Evolutionary conservation across 1,140 invertebrate genomes (phyloP), one percentile per base, ranked within the genome.

Genomic region (Drosophila persimilis): DNA sequence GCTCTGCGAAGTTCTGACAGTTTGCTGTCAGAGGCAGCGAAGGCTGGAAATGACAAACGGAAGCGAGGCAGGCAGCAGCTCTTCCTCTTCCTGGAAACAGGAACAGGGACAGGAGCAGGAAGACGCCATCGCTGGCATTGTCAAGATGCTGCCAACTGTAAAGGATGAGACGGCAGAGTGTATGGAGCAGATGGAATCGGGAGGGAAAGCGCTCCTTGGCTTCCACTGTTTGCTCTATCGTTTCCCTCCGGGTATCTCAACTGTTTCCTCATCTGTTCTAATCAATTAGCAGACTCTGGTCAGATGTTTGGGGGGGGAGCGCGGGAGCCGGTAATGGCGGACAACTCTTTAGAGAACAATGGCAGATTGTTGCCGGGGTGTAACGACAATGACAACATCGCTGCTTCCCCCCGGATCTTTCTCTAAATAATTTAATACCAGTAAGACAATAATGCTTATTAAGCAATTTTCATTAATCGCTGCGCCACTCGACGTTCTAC

Each of bases 381-480:
- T 39, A 39, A 39, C 35, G 35, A 64, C 39, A 62, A 48, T 50
- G 47, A 52, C 45, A 52, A 41, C 53, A 24, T 20, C 44, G 55
- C 64, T 52, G 20, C 39, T 20, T 50, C 51, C 61, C 61, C 73
- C 74, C 71, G 41, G 64, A 47, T 69, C 55, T 66, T 81, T 55
- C 66, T 67, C 78, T 79, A 86, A 83, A 88, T 86, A 86, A 83
- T 88, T 88, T 88, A 88, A 86, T 88, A 71, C 78, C 83, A 70
- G 74, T 78, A 69, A 86, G 83, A 88, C 80, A 86, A 86, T 86
- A 88, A 88, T 86, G 83, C 83, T 86, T 86, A 86, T 86, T 86
- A 86, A 86, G 83, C 83, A 88, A 86, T 86, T 86, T 86, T 86
- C 83, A 83, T 86, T 86, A 86, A 88, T 86, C 81, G 83, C 66